Evolutionary conservation across 92 coral and sea anemone genomes (phyloP).

Genomic region (Pocillopora meandrina): DNA sequence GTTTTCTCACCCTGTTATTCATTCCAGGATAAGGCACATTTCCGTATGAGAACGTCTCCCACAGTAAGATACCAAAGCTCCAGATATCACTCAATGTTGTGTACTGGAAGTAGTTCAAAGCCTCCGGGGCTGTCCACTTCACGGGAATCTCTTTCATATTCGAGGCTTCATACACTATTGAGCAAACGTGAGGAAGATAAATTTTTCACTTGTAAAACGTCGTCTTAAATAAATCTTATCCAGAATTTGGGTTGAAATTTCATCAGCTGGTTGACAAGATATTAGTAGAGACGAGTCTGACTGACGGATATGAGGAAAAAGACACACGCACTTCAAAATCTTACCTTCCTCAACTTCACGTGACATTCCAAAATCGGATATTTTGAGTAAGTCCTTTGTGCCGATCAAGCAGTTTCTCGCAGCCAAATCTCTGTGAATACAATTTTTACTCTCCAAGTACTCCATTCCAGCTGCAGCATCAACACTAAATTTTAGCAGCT

Average conservation of each 20-base stretch:
- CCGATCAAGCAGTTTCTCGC: conserved; percentile 94
- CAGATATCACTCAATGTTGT: conserved; percentile 96
- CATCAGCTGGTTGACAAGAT: too few species aligned
- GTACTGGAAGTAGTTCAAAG: conserved; percentile 91
- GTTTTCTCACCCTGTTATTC: conserved; percentile 68
- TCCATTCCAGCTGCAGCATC: conserved; percentile 93
- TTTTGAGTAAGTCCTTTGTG: conserved; percentile 75
- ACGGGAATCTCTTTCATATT: conserved; percentile 98
- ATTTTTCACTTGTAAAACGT: too few species aligned
- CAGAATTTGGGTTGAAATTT: too few species aligned
- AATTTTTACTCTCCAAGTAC: conserved; percentile 79
- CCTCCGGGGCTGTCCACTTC: conserved; percentile 99
- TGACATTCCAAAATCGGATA: conserved; percentile 99
- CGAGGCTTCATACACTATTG: conserved; percentile 89
- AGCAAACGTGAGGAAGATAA: background rate
- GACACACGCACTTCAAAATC: too few species aligned
- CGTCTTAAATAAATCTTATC: too few species aligned
- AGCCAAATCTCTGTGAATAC: conserved; percentile 93
- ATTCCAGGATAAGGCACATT: conserved; percentile 95
- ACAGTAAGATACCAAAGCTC: conserved; percentile 95
- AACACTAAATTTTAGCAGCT: conserved; percentile 73
- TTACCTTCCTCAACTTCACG: conserved; percentile 94
- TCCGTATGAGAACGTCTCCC: conserved; percentile 95
- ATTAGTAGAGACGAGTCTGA: too few species aligned
- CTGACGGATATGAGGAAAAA: too few species aligned